Evolutionary conservation across 2,113 vertebrate genomes (phyloP), one percentile per base, ranked within the genome.

Genomic region (Eleginops maclovinus): DNA sequence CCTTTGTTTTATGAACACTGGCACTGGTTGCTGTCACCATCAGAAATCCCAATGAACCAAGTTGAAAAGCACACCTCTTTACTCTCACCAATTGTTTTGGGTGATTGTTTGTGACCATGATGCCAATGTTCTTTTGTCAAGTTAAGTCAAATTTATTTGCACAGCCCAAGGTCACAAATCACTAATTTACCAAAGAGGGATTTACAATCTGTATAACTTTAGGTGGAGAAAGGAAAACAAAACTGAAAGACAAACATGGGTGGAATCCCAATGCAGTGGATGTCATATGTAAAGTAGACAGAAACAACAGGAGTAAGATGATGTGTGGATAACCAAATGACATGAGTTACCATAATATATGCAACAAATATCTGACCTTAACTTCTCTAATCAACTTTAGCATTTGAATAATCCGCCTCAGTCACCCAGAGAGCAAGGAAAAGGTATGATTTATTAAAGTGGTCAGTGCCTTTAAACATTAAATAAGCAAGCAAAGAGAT

Each of bases 381-480:
- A 16, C 36, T 51, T 22, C 71, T 41, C 24, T 43, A 59, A 78
- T 78, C 43, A 72, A 43, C 44, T 64, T 75, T 60, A 75, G 41
- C 71, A 46, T 71, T 72, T 60, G 2, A 43, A 73, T 78, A 78
- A 65, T 4, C 3, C 6, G 17, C 47, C 58, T 60, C 50, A 19
- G 22, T 43, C 40, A 36, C 21, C 36, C 24, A 17, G 9, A 9
- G 51, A 65, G 67, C 4, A 66, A 40, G 24, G 17, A 40, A 81
- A 69, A 46, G 50, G 14, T 68, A 86, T 93, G 4, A 86, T 88
- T 90, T 90, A 91, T 87, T 83, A 67, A 88, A 74, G 65, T 59
- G 46, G 66, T 76, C 49, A 66, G 58, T 61, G 75, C 78, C 71
- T 83, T 88, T 87, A 77, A 65, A 72, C 26, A 67, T 76, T 40